Evolutionary conservation across 2,888 invertebrate species (phyloP).

Genomic region (Dione vanillae): DNA sequence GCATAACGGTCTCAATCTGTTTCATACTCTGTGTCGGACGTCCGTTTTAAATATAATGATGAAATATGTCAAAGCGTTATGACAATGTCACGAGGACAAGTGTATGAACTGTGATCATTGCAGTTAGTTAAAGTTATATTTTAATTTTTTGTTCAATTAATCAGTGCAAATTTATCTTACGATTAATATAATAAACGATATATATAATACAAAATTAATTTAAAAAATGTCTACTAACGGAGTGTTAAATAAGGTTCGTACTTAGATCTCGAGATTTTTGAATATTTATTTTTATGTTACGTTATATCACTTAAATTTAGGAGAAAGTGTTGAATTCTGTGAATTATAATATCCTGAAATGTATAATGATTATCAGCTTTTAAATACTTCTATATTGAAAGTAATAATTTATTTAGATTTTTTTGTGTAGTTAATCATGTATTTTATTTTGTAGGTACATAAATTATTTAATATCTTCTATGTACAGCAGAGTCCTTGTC

Average conservation of each 20-base stretch:
- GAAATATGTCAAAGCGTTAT: neutral
- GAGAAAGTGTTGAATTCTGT: neutral
- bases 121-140: neutral
- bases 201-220: neutral
- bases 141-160: neutral
- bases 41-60: neutral
- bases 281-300: conserved; percentile 2
- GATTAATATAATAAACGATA: neutral
- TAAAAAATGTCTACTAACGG: conserved; percentile 46
- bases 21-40: neutral
- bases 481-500: conserved; percentile 55
- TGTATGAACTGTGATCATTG: conserved; percentile 12
- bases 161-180: neutral
- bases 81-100: conserved; percentile 22
- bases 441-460: conserved; percentile 53
- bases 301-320: neutral
- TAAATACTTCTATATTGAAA: neutral
- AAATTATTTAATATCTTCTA: conserved; percentile 54
- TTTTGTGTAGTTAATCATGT: conserved; percentile 9
- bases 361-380: neutral
- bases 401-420: neutral
- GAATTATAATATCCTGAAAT: neutral
- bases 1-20: too few relatives aligned
- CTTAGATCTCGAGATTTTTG: neutral
- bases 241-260: conserved; percentile 44